phyloP scores from a whole-genome alignment of 1,140 invertebrate genomes.

The Drosophila ercepeae region DNA sequence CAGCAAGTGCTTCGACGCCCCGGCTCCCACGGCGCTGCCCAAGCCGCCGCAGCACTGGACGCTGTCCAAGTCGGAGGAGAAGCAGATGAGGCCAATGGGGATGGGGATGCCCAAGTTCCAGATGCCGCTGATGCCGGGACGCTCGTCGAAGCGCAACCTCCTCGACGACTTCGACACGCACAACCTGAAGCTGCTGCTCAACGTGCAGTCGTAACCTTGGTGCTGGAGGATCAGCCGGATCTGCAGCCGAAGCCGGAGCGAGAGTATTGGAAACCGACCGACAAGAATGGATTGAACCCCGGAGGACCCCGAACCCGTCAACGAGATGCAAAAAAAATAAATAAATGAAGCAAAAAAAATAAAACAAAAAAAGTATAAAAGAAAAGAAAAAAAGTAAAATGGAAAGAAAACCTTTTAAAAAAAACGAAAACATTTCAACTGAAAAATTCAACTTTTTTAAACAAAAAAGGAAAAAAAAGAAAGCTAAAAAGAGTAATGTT shows the following conservation, averaged over 20 bases:
- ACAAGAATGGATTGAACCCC: conserved; percentile 40
- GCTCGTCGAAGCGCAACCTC: conserved; percentile 80
- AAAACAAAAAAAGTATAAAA: conserved; percentile 63
- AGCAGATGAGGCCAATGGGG: conserved; percentile 57
- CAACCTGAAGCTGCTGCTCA: conserved; percentile 85
- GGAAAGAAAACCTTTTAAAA: conserved; percentile 53
- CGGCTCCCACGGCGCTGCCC: conserved; percentile 86
- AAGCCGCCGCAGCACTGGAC: conserved; percentile 87
- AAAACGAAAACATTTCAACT: conserved; percentile 69
- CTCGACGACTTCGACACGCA: conserved; percentile 84
- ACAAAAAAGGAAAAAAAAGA: conserved; percentile 51
- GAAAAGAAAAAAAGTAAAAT: conserved; percentile 70
- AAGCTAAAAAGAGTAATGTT: conserved; percentile 66
- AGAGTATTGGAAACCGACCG: conserved; percentile 6
- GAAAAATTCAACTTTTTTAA: conserved; percentile 77
- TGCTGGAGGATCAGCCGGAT: conserved; percentile 32
- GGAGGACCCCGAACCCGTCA: conserved; percentile 66
- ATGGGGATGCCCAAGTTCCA: conserved; percentile 66
- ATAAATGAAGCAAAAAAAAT: conserved; percentile 40
- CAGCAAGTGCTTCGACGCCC: conserved; percentile 87
- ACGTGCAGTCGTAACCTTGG: conserved; percentile 85
- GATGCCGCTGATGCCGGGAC: conserved; percentile 47
- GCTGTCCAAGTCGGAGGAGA: conserved; percentile 65
- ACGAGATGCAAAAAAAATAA: conserved; percentile 54
- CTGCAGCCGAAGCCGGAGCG: conserved; percentile 22